Conservation (phyloP, 2,888 invertebrate genomes). For the Acanthosoma haemorrhoidale region DNA sequence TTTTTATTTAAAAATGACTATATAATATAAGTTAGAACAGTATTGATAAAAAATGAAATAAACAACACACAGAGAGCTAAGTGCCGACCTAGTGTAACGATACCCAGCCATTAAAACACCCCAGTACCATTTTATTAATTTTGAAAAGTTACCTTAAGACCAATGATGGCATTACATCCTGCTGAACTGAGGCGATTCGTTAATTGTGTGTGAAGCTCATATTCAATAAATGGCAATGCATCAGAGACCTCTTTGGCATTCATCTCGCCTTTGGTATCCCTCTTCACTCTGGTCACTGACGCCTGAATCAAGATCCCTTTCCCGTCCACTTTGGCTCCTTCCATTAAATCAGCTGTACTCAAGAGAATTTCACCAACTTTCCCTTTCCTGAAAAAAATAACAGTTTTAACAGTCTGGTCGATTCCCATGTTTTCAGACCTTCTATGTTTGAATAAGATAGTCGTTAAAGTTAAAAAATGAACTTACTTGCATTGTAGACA, state of each 20-base stretch:
- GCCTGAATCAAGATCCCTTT: conserved; percentile 64
- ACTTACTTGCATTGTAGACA: conserved; percentile 66
- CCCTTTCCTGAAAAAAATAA: conserved; percentile 54
- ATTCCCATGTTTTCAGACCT: too few relatives aligned
- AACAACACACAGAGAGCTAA: too few relatives aligned
- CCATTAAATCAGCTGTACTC: conserved; percentile 81
- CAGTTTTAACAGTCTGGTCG: too few relatives aligned
- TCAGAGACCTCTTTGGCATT: conserved; percentile 92
- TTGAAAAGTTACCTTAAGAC: conserved; percentile 58
- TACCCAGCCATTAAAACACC: too few relatives aligned
- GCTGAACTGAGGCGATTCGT: conserved; percentile 86
- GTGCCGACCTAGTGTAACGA: too few relatives aligned
- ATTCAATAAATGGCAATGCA: conserved; percentile 90
- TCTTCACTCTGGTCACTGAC: conserved; percentile 70
- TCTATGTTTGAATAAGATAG: too few relatives aligned
- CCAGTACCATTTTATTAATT: too few relatives aligned
- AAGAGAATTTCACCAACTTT: conserved; percentile 88
- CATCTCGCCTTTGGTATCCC: conserved; percentile 73
- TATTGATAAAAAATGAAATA: too few relatives aligned
- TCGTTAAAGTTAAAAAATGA: neutral
- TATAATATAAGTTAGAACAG: too few relatives aligned
- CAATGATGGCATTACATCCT: conserved; percentile 92
- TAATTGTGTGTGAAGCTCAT: conserved; percentile 85
- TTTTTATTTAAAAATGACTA: too few relatives aligned
- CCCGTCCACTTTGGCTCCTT: conserved; percentile 65